These are phyloP conservation scores for Conger conger DNA, from an alignment of 2,113 vertebrate genomes.

Conservation along the genomic window DNA sequence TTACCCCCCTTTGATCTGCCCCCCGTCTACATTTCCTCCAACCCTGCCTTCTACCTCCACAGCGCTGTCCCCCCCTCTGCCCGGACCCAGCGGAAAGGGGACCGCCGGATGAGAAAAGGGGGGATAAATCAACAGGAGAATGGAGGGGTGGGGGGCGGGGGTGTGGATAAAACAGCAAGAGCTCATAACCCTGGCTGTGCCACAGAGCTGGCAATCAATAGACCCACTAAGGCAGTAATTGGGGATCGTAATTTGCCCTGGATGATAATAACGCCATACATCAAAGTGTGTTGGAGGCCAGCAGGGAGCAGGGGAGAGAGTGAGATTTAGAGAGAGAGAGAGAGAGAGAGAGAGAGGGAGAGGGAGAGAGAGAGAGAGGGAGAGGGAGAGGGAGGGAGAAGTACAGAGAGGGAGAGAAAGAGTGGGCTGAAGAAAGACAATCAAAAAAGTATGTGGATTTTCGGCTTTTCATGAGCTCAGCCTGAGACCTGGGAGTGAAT, in stretches of 20 bases:
- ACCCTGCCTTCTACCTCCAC: neutral
- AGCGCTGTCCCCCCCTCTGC: neutral
- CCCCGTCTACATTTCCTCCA: neutral
- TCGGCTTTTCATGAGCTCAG: too few relatives aligned
- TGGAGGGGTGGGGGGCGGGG: neutral
- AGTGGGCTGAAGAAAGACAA: too few relatives aligned
- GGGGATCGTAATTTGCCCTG: conserved; percentile 20
- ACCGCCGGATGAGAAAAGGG: neutral
- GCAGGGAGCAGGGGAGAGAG: conserved; percentile 13
- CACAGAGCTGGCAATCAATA: conserved; percentile 18
- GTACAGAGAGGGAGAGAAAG: neutral
- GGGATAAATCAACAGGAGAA: conserved; percentile 22
- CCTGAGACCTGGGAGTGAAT: conserved; percentile 32
- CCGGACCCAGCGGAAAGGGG: neutral
- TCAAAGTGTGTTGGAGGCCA: conserved; percentile 21
- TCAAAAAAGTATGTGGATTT: too few relatives aligned
- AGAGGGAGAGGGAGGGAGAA: neutral
- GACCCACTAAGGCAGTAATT: conserved; percentile 9
- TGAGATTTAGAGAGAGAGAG: neutral
- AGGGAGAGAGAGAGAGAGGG: neutral
- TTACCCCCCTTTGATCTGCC: neutral
- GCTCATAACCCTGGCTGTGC: conserved; percentile 2
- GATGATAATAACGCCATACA: conserved; percentile 22
- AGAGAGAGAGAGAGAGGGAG: neutral
- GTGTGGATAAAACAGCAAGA: conserved; percentile 12